These are phyloP conservation scores for Halichoerus grypus DNA, from an alignment of 2,113 vertebrate genomes.

Conservation along the genomic window DNA sequence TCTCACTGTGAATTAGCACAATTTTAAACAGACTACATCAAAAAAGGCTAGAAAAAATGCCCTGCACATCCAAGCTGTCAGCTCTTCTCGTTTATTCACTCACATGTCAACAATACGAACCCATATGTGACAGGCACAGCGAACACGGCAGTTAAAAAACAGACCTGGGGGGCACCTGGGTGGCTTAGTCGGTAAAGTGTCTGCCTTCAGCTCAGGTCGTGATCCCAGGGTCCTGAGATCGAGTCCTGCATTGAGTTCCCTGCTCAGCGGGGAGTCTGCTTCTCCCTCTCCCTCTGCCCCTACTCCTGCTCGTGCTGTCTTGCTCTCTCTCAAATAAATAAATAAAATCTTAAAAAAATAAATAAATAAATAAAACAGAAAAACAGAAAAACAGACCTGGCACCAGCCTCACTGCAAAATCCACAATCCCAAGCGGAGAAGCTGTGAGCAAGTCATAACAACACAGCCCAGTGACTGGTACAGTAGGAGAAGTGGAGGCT, in stretches of 20 bases:
- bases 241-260: neutral
- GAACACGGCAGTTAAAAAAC: neutral
- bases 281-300: neutral
- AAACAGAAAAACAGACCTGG: neutral
- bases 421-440: neutral
- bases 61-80: neutral
- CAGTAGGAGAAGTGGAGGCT: neutral
- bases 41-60: neutral
- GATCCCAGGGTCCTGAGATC: neutral
- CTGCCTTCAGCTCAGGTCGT: neutral
- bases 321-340: neutral
- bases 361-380: too few relatives aligned
- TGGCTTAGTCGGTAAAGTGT: neutral
- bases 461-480: neutral
- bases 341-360: neutral
- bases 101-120: neutral
- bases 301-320: neutral
- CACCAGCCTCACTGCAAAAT: neutral
- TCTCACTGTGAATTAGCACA: neutral
- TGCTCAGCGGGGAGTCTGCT: neutral
- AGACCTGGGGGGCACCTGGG: neutral
- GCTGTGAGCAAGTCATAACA: neutral
- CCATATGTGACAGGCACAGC: neutral
- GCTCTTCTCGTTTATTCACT: neutral
- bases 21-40: neutral